Evolutionary conservation across 2,888 invertebrate species (phyloP).

Genomic region (Fissipunctia ypsillon): DNA sequence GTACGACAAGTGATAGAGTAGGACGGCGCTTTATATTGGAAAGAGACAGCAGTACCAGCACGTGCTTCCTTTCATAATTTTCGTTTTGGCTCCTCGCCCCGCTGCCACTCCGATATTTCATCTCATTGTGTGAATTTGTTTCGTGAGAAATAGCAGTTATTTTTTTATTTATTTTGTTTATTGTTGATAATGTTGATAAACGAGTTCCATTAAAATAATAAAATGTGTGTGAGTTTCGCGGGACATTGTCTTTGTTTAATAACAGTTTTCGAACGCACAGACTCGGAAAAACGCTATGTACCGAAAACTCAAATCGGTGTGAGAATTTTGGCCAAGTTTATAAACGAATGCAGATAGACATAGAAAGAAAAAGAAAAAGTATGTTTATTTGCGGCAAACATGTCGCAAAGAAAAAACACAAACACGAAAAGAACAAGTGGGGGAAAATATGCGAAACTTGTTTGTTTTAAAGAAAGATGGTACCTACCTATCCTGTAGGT

Average conservation of each 20-base stretch:
- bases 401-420: too few species aligned
- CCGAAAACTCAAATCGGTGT: not conserved
- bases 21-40: conserved; percentile 72
- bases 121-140: conserved; percentile 85
- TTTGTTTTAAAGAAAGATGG: too few species aligned
- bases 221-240: conserved; percentile 3
- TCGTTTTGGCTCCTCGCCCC: conserved; percentile 84
- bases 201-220: conserved; percentile 12
- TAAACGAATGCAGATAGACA: not conserved
- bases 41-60: conserved; percentile 80
- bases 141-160: conserved; percentile 76
- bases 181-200: conserved; percentile 25
- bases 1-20: conserved; percentile 57
- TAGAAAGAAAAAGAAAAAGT: too few species aligned
- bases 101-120: conserved; percentile 85
- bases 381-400: too few species aligned
- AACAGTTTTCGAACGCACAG: not conserved
- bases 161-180: conserved; percentile 39
- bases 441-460: too few species aligned
- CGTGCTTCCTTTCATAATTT: conserved; percentile 88
- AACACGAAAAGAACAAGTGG: too few species aligned
- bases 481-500: too few species aligned
- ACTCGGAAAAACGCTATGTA: not conserved
- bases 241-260: conserved; percentile 39
- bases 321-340: not conserved